Conservation (phyloP, 1,140 invertebrate genomes). For the Oncopeltus fasciatus region DNA sequence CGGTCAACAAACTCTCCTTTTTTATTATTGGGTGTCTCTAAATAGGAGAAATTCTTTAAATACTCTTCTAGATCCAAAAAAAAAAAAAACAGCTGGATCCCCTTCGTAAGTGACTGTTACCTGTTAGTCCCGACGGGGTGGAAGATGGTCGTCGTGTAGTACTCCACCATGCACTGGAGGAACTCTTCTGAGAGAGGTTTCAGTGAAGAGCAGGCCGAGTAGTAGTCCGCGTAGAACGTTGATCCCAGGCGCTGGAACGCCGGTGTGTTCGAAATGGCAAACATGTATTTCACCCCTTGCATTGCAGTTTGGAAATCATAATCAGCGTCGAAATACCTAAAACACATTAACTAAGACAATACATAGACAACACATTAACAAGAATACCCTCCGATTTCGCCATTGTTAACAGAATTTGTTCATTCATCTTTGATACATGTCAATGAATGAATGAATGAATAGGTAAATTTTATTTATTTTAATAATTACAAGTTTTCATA, state of each 20-base stretch:
- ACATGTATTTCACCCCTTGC: neutral
- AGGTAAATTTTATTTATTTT: too few relatives aligned
- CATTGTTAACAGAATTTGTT: too few relatives aligned
- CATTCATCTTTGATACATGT: too few relatives aligned
- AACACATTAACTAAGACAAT: neutral
- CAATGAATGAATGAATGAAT: too few relatives aligned
- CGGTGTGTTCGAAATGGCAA: neutral
- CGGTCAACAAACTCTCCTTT: too few relatives aligned
- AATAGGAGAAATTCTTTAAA: too few relatives aligned
- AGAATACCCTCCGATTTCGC: too few relatives aligned
- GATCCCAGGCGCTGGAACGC: neutral
- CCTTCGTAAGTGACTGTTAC: neutral
- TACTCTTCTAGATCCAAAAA: too few relatives aligned
- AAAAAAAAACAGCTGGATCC: too few relatives aligned
- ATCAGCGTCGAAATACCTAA: neutral
- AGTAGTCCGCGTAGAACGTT: neutral
- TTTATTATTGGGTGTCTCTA: too few relatives aligned
- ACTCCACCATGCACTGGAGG: neutral
- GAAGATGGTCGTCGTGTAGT: constrained; percentile 1
- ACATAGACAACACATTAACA: too few relatives aligned
- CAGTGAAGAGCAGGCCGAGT: neutral
- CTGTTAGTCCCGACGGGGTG: neutral
- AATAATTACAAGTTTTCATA: too few relatives aligned
- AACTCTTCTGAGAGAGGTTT: neutral
- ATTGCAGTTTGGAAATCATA: neutral